Conservation (phyloP, 1,140 invertebrate genomes). For the Eriocheir sinensis region DNA sequence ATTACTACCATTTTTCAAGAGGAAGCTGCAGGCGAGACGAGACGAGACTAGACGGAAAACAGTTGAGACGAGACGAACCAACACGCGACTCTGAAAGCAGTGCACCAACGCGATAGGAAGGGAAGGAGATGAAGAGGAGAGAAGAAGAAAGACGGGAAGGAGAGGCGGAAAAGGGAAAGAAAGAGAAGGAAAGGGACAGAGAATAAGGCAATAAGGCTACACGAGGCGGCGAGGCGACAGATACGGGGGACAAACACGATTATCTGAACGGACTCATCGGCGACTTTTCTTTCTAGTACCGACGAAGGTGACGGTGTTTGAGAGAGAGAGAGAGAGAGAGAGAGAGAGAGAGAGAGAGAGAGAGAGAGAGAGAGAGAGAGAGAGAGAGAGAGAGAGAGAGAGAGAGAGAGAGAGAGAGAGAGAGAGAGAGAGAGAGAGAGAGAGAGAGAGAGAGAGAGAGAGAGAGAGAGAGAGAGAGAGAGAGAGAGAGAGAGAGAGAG, state of each 20-base stretch:
- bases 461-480: neutral
- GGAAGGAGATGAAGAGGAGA: neutral
- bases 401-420: slow-evolving; percentile 22
- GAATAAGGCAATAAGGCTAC: too few species aligned
- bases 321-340: slow-evolving; percentile 33
- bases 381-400: neutral
- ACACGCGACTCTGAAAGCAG: neutral
- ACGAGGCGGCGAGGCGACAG: too few species aligned
- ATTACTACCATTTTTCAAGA: neutral
- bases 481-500: slow-evolving; percentile 35
- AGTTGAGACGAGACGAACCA: neutral
- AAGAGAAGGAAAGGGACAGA: too few species aligned
- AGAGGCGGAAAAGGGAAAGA: too few species aligned
- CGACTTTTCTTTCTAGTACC: neutral
- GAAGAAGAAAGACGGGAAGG: neutral
- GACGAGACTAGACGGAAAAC: neutral
- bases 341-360: neutral
- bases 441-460: slow-evolving; percentile 34
- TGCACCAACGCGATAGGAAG: neutral
- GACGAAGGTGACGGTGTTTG: neutral
- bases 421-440: slow-evolving; percentile 46
- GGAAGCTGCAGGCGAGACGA: neutral
- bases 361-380: neutral
- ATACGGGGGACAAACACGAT: too few species aligned
- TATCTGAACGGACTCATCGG: too few species aligned